Conservation (phyloP, 2,113 vertebrate species). For the Pyrgilauda ruficollis region DNA sequence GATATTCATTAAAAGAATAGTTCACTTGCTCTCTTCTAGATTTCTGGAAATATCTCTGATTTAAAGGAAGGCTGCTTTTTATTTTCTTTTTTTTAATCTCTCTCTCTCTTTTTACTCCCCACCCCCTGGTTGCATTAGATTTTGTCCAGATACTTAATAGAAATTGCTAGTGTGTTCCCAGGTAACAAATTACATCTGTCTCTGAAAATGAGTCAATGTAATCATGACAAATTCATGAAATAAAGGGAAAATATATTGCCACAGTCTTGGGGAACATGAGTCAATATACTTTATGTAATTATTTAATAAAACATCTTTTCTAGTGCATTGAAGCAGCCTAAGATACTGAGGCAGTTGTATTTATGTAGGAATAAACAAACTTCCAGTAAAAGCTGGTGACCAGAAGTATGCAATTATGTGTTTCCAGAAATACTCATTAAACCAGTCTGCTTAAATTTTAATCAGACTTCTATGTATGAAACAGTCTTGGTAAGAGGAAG, state of each 20-base stretch:
- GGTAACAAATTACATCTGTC: slow-evolving; percentile 33
- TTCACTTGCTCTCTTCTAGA: neutral
- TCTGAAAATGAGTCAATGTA: slow-evolving; percentile 38
- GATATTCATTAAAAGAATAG: neutral
- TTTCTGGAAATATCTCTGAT: neutral
- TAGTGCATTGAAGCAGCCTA: slow-evolving; percentile 12
- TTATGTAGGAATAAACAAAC: slow-evolving; percentile 60
- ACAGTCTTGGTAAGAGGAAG: neutral
- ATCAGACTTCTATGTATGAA: slow-evolving; percentile 29
- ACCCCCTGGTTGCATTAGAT: neutral
- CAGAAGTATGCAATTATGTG: slow-evolving; percentile 49
- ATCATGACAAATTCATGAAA: slow-evolving; percentile 53
- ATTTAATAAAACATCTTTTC: slow-evolving; percentile 29
- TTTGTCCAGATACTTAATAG: slow-evolving; percentile 37
- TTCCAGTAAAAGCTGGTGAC: slow-evolving; percentile 67
- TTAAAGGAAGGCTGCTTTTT: neutral
- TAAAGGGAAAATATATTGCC: slow-evolving; percentile 26
- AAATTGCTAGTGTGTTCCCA: slow-evolving; percentile 31
- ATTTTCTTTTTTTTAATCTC: neutral
- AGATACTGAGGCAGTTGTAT: slow-evolving; percentile 55
- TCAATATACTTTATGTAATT: slow-evolving; percentile 24
- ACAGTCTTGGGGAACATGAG: neutral
- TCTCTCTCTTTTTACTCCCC: neutral
- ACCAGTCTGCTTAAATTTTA: slow-evolving; percentile 63
- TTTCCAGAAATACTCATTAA: slow-evolving; percentile 61